Evolutionary conservation across 2,797 vertebrate species (phyloP).

Genomic region (Notolabrus celidotus): DNA sequence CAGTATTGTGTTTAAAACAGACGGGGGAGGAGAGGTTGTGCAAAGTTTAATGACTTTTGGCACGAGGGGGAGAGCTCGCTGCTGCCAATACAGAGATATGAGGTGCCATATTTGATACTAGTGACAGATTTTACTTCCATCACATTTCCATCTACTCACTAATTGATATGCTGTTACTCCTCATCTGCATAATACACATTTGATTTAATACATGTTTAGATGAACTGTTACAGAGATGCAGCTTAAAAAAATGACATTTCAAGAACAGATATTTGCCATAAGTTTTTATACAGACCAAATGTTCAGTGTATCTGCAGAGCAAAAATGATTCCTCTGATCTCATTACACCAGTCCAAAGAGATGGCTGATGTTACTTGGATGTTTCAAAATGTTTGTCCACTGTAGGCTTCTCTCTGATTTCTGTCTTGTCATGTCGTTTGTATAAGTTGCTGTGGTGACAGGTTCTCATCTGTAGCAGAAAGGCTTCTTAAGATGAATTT

Average conservation of each 20-base stretch:
- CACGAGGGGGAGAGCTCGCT: conserved; percentile 23
- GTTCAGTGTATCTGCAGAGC: no score
- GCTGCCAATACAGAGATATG: conserved; percentile 41
- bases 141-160: conserved; percentile 12
- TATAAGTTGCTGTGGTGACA: no score
- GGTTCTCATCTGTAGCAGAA: no score
- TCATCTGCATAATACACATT: conserved; percentile 1
- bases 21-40: conserved; percentile 50
- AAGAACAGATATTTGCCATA: no score
- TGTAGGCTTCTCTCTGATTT: no score
- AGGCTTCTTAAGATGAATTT: not conserved
- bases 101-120: conserved; percentile 39
- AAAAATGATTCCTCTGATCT: no score
- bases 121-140: conserved; percentile 15
- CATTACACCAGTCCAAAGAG: no score
- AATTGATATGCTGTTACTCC: conserved; percentile 14
- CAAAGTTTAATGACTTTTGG: conserved; percentile 62
- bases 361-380: no score
- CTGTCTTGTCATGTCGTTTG: no score
- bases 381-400: no score
- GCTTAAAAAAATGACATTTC: not conserved
- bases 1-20: conserved; percentile 55
- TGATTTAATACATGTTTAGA: not conserved
- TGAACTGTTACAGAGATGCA: not conserved
- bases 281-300: no score